Base-by-base conservation (phyloP, 2,888 invertebrate genomes). In the Capitulum mitella region DNA sequence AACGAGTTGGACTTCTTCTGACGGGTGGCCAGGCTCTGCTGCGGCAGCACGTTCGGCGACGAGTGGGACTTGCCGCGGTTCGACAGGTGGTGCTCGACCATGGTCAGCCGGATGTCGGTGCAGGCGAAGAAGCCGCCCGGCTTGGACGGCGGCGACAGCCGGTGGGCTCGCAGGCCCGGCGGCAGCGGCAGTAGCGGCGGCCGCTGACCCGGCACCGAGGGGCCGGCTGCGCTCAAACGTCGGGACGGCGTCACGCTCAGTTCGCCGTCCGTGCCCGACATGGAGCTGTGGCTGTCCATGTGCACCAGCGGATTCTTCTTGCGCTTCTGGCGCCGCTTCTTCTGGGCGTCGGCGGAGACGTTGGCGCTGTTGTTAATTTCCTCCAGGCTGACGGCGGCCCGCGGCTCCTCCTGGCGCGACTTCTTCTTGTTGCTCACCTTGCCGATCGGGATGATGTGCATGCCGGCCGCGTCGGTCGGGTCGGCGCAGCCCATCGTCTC, bases 401-500 rank as follows among this genome's bases (percentile, higher is more conserved):
- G 43, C 5, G 40, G 40, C 37, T 74, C 74, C 74, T 74, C 74
- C 74, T 74, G 74, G n/a, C 74, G 74, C n/a, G 74, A 74, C 43
- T 74, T 74, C 43, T 74, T 74, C 74, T 74, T 74, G 84, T 85
- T 80, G 83, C 87, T 77, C 82, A 74, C 74, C 74, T 74, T 74
- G n/a, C 74, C 74, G 74, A 74, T 74, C 8, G 74, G 74, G 40
- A 85, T 84, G 26, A 86, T 86, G 70, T 85, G 80, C 84, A 86
- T 83, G 46, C 85, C 82, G 85, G 86, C 86, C 80, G 85, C 85
- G 37, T 64, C 77, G 74, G 82, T 83, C 19, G 16, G 19, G 12
- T 51, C 51, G 51, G 12, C 51, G 74, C 84, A 82, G 77, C 82
- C 82, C 83, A 85, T 82, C 22, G 82, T 82, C 61, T 92, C 90